Conservation (phyloP, 2,797 vertebrate genomes). For the Mallotus villosus region DNA sequence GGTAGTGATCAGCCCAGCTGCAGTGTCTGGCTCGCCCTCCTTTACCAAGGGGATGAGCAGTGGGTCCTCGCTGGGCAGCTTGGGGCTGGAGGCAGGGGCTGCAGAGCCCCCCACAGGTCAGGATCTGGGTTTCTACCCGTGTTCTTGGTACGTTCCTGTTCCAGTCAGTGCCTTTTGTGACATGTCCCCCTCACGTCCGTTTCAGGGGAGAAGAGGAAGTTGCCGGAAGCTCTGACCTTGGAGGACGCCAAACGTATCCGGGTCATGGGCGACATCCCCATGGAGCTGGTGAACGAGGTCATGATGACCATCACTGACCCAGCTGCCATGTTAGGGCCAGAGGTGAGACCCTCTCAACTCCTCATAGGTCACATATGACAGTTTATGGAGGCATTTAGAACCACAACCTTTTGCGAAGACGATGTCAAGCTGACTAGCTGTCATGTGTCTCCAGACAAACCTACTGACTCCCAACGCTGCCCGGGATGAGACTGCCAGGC, state of each 20-base stretch:
- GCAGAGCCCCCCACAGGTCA: conserved; percentile 86
- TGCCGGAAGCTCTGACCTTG: conserved; percentile 89
- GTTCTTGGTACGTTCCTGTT: not conserved
- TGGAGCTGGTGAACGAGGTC: conserved; percentile 98
- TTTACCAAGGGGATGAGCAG: conserved; percentile 85
- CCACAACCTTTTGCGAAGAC: not conserved
- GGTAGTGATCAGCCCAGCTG: conserved; percentile 80
- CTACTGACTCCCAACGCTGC: conserved; percentile 93
- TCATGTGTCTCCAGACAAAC: conserved; percentile 77
- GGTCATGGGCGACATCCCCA: conserved; percentile 97
- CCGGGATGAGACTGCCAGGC: conserved; percentile 91
- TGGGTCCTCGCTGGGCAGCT: conserved; percentile 73
- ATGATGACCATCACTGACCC: conserved; percentile 99
- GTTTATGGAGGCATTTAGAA: not conserved
- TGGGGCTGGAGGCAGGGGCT: conserved; percentile 75
- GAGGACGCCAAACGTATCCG: conserved; percentile 96
- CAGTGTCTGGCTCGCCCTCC: conserved; percentile 81
- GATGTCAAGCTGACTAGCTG: not conserved
- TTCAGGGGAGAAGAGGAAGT: conserved; percentile 94
- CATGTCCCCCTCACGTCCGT: too few relatives aligned
- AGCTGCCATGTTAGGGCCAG: conserved; percentile 95
- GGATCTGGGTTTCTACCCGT: not conserved
- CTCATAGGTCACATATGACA: not conserved
- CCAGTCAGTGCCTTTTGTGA: not conserved
- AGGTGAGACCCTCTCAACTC: conserved; percentile 67